These are phyloP conservation scores for Hoplostethus mediterraneus DNA, from an alignment of 2,797 vertebrate species.

Conservation along the genomic window DNA sequence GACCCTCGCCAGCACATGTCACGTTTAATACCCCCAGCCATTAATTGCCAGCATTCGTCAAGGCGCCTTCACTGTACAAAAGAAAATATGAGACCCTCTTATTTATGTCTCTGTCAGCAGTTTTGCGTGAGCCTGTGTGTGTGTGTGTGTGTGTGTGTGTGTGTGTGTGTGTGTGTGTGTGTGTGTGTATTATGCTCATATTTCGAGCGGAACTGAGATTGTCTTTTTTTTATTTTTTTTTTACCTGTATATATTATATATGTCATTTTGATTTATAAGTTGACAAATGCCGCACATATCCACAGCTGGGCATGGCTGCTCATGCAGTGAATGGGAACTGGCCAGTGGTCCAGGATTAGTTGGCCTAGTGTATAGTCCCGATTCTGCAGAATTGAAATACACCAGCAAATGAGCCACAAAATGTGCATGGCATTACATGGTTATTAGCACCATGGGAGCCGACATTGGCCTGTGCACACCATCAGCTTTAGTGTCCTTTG, in stretches of 20 bases:
- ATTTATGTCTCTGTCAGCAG: slow-evolving; percentile 54
- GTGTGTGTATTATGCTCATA: slow-evolving; percentile 52
- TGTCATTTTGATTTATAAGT: slow-evolving; percentile 70
- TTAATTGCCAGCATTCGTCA: slow-evolving; percentile 66
- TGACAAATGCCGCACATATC: slow-evolving; percentile 41
- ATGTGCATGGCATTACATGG: slow-evolving; percentile 55
- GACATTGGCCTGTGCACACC: slow-evolving; percentile 32
- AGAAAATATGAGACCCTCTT: slow-evolving; percentile 42
- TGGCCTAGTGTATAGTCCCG: slow-evolving; percentile 31
- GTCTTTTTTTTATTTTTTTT: slow-evolving; percentile 35
- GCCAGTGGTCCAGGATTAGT: slow-evolving; percentile 36
- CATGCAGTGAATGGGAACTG: slow-evolving; percentile 16
- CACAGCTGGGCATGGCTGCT: slow-evolving; percentile 22
- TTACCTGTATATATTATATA: slow-evolving; percentile 52
- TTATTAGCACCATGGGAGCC: slow-evolving; percentile 45
- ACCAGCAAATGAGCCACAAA: slow-evolving; percentile 73
- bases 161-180: not conserved
- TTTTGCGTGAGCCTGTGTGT: slow-evolving; percentile 3
- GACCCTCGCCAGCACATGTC: slow-evolving; percentile 33
- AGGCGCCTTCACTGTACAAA: slow-evolving; percentile 26
- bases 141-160: not conserved
- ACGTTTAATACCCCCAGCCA: slow-evolving; percentile 49
- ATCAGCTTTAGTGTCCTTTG: slow-evolving; percentile 22
- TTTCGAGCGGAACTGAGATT: slow-evolving; percentile 53
- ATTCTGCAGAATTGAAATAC: slow-evolving; percentile 66